Conservation (phyloP, 2,888 invertebrate genomes). For the Hipparchia semele region DNA sequence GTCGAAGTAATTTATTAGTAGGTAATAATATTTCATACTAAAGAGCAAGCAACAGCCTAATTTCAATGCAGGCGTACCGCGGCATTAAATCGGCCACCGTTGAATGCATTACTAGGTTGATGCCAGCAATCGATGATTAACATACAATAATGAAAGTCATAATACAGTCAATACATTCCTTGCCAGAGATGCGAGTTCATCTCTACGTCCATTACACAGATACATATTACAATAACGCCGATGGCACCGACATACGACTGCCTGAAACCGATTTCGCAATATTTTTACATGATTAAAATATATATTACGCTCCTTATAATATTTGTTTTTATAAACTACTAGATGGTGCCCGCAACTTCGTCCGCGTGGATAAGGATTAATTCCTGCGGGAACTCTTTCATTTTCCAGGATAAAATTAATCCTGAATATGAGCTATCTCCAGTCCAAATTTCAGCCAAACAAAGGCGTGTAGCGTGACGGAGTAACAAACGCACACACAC, state of each 20-base stretch:
- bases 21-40: conserved; percentile 18
- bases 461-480: too few relatives aligned
- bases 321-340: neutral
- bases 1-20: conserved; percentile 1
- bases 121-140: conserved; percentile 36
- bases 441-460: too few relatives aligned
- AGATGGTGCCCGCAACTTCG: too few relatives aligned
- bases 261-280: conserved; percentile 7
- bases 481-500: too few relatives aligned
- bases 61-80: conserved; percentile 26
- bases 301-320: neutral
- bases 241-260: conserved; percentile 16
- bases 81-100: conserved; percentile 30
- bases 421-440: too few relatives aligned
- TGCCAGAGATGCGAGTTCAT: conserved; percentile 25
- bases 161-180: conserved; percentile 32
- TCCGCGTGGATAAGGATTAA: neutral
- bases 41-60: conserved; percentile 26
- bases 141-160: conserved; percentile 39
- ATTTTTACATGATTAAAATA: conserved; percentile 12
- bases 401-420: too few relatives aligned
- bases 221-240: conserved; percentile 24
- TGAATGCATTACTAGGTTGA: conserved; percentile 28
- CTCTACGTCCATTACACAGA: conserved; percentile 24
- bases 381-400: too few relatives aligned